Conservation (phyloP, 2,797 vertebrate genomes). For the Protonibea diacanthus region DNA sequence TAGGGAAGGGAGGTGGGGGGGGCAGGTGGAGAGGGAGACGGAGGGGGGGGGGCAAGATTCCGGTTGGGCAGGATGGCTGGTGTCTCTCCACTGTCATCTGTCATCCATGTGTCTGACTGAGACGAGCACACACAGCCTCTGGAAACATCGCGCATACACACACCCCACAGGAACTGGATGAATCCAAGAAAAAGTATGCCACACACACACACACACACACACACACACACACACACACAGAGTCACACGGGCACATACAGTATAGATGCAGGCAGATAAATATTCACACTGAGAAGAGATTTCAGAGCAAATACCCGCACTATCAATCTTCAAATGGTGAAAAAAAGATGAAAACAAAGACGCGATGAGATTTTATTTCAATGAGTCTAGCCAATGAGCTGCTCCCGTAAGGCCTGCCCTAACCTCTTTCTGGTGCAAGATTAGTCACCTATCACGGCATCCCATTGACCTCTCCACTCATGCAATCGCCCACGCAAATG, state of each 20-base stretch:
- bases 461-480: slow-evolving; percentile 78
- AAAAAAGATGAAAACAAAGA: slow-evolving; percentile 61
- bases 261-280: slow-evolving; percentile 66
- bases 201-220: slow-evolving; percentile 54
- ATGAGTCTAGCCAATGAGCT: slow-evolving; percentile 77
- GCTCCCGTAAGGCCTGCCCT: slow-evolving; percentile 75
- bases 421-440: slow-evolving; percentile 80
- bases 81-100: slow-evolving; percentile 84
- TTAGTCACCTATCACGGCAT: slow-evolving; percentile 83
- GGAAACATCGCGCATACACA: slow-evolving; percentile 62
- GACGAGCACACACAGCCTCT: slow-evolving; percentile 70
- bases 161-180: slow-evolving; percentile 72
- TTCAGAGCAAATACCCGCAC: slow-evolving; percentile 66
- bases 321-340: slow-evolving; percentile 72
- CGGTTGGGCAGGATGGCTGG: slow-evolving; percentile 81
- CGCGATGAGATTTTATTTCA: slow-evolving; percentile 75
- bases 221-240: slow-evolving; percentile 27
- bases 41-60: slow-evolving; percentile 57
- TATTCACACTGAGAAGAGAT: slow-evolving; percentile 71
- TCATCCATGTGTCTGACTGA: slow-evolving; percentile 84
- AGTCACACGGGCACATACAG: slow-evolving; percentile 29
- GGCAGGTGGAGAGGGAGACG: slow-evolving; percentile 14
- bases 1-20: slow-evolving; percentile 42
- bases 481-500: slow-evolving; percentile 78
- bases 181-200: slow-evolving; percentile 71